Percentiles rank a stretch among this genome's conserved stretches.
These are phyloP conservation scores for Drosophila niveifrons DNA, from an alignment of 2,888 invertebrate species.

Conservation along the genomic window DNA sequence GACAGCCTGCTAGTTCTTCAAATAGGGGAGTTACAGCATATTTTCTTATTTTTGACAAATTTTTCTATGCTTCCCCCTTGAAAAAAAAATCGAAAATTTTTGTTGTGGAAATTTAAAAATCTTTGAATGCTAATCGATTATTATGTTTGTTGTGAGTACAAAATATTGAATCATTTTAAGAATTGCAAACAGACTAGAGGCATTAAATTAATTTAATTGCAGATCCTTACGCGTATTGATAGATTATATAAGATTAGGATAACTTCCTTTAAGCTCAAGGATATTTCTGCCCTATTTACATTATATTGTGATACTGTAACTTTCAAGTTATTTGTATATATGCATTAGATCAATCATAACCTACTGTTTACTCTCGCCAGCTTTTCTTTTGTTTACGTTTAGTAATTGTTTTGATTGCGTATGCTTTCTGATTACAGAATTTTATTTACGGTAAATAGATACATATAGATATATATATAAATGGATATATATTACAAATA, in stretches of 20 bases:
- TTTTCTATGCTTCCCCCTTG: constrained; percentile 3
- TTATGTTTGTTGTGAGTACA: background rate
- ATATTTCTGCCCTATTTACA: background rate
- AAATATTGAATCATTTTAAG: background rate
- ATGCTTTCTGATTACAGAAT: constrained; percentile 13
- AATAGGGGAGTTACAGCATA: background rate
- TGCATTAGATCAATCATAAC: too few relatives aligned
- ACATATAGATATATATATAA: constrained; percentile 39
- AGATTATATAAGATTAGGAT: too few relatives aligned
- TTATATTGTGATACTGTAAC: background rate
- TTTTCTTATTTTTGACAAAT: background rate
- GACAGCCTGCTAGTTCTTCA: background rate
- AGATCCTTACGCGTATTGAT: background rate
- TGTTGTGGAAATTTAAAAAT: background rate
- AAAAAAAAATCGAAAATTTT: background rate
- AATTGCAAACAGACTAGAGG: background rate
- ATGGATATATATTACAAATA: constrained; percentile 46
- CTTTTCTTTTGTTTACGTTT: background rate
- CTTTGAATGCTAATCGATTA: background rate
- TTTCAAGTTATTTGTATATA: too few relatives aligned
- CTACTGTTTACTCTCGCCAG: too few relatives aligned
- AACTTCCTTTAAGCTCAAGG: too few relatives aligned
- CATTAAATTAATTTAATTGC: background rate
- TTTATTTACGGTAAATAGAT: constrained; percentile 41
- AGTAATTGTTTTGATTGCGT: background rate